Evolutionary conservation across 2,797 vertebrate genomes (phyloP).

Genomic region (Holocentrus rufus): DNA sequence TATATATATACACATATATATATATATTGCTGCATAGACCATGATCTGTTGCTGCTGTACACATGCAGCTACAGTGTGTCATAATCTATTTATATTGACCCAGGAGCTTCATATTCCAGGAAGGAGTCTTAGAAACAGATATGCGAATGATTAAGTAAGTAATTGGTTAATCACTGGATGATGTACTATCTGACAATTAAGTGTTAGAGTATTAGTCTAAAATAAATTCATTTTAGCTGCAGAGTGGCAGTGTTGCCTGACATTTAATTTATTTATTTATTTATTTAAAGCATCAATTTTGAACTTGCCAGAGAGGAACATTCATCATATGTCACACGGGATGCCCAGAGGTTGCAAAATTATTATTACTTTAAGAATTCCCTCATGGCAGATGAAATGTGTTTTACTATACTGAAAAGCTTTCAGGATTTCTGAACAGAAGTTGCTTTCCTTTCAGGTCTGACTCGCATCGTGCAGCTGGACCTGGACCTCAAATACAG

Average conservation of each 20-base stretch:
- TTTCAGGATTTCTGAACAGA: neutral
- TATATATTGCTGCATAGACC: too few relatives aligned
- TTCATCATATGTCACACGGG: too few relatives aligned
- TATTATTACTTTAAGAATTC: too few relatives aligned
- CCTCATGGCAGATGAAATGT: neutral
- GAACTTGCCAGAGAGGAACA: too few relatives aligned
- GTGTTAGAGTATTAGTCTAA: too few relatives aligned
- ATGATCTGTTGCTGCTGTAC: too few relatives aligned
- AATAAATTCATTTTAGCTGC: neutral
- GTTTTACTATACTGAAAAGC: neutral
- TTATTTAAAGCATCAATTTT: too few relatives aligned
- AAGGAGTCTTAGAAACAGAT: neutral
- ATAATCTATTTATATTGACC: slow-evolving; percentile 5
- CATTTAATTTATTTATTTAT: too few relatives aligned
- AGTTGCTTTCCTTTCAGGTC: slow-evolving; percentile 77
- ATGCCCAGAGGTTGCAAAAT: too few relatives aligned
- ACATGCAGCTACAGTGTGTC: neutral
- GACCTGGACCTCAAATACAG: slow-evolving; percentile 95
- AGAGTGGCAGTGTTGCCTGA: too few relatives aligned
- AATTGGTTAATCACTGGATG: neutral
- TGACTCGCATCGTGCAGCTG: slow-evolving; percentile 89
- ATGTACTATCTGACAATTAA: too few relatives aligned
- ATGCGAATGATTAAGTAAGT: slow-evolving; percentile 5
- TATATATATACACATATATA: too few relatives aligned
- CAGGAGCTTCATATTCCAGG: slow-evolving; percentile 7